Percentiles rank a stretch among this genome's conserved stretches.
Conservation (phyloP, 2,113 vertebrate genomes). For the Puffinus mauretanicus region DNA sequence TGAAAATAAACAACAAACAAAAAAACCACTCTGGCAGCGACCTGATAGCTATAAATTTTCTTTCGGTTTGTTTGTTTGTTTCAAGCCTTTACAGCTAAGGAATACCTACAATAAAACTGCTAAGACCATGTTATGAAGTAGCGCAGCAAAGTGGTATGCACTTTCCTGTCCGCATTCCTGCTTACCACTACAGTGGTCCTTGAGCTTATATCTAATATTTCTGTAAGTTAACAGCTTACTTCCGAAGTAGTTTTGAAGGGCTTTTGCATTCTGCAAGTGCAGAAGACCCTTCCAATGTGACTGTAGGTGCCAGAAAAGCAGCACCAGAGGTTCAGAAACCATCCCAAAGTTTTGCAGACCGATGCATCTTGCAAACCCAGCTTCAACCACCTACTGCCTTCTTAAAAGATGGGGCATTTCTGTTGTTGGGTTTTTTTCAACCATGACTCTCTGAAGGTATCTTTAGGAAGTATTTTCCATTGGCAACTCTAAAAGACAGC, state of each 20-base stretch:
- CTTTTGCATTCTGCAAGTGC: neutral
- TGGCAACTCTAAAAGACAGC: neutral
- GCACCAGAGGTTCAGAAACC: neutral
- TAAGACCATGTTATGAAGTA: neutral
- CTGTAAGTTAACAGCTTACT: neutral
- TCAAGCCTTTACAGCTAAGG: neutral
- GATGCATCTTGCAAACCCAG: neutral
- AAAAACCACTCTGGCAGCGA: neutral
- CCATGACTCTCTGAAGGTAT: neutral
- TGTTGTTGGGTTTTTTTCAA: neutral
- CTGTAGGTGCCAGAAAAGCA: neutral
- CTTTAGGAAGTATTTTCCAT: neutral
- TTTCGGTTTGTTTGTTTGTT: neutral
- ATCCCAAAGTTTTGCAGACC: neutral
- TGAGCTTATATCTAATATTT: neutral
- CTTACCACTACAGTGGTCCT: neutral
- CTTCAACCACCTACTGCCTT: neutral
- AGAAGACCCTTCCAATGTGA: neutral
- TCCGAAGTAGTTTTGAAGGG: neutral
- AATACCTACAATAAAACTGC: neutral
- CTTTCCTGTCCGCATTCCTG: neutral
- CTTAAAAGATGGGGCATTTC: neutral
- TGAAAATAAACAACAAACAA: constrained; percentile 7
- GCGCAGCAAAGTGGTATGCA: neutral
- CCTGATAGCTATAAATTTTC: neutral